phyloP scores from a whole-genome alignment of 2,797 vertebrate genomes.

The Sebastes minor region DNA sequence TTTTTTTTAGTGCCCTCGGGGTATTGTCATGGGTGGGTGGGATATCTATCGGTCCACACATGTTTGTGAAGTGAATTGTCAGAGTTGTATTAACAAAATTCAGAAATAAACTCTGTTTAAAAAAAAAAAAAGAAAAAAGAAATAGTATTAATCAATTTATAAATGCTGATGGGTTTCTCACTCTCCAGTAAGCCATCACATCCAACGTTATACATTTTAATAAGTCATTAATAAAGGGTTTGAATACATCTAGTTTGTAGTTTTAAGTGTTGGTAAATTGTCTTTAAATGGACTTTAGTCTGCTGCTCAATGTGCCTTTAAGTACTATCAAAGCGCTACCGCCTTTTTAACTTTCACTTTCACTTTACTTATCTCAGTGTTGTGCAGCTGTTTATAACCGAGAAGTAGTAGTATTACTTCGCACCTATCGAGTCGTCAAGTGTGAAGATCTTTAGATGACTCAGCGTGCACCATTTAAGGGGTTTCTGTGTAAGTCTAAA shows the following conservation, averaged over 20 bases:
- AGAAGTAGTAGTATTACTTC: fast-evolving
- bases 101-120: too few relatives aligned
- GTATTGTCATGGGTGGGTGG: too few relatives aligned
- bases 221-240: not conserved
- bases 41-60: too few relatives aligned
- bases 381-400: not conserved
- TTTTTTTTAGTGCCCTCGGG: too few relatives aligned
- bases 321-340: not conserved
- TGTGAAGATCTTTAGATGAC: fast-evolving
- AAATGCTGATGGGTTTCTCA: too few relatives aligned
- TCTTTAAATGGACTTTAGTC: not conserved
- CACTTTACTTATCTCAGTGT: fast-evolving
- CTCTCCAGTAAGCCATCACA: too few relatives aligned
- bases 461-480: fast-evolving
- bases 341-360: conserved; percentile 14
- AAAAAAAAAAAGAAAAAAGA: too few relatives aligned
- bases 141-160: too few relatives aligned
- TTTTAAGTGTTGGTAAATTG: not conserved
- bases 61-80: too few relatives aligned
- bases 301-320: not conserved
- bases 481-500: not conserved
- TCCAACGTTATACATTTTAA: too few relatives aligned
- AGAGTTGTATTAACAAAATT: too few relatives aligned
- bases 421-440: fast-evolving
- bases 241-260: not conserved